Base-by-base conservation (phyloP, 2,888 invertebrate genomes). In the Scaeva pyrastri region DNA sequence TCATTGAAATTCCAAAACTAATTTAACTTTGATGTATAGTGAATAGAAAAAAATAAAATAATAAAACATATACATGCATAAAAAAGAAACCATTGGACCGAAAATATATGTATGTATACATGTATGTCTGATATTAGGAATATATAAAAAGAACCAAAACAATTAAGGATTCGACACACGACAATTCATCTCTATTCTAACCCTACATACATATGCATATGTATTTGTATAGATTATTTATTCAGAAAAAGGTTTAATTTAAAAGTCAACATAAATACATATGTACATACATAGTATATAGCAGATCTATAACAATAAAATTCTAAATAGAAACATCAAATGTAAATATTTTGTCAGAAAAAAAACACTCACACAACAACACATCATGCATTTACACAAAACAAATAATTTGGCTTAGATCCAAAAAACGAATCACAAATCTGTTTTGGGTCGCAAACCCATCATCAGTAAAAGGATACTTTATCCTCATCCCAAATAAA, bases 1-100 rank as follows among this genome's bases (percentile, higher is more conserved):
- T 68, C 80, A 77, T 85, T 77, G 76, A 82, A 86, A 77, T 82
- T 82, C 77, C 71, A 77, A 86, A 86, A 86, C 86, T 86, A 86
- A 86, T 86, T 86, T 77, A 77, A 82, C 86, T 86, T 86, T 78
- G 77, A 82, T 81, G 64, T 73, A n/a, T 21, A 31, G 39, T 45
- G 66, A 73, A 62, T 23, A 1, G 21, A 16, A 45, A 45, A 70
- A 39, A 41, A 74, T 19, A 71, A 75, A 43, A 74, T 31, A 58
- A 31, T 31, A 31, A 31, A 5, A 31, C 6, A 58, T 2, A 39
- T 1, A 31, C n/a, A n/a, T n/a, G n/a, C n/a, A n/a, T n/a, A n/a
- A n/a, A n/a, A n/a, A n/a, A n/a, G n/a, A n/a, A n/a, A n/a, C n/a
- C n/a, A n/a, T n/a, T n/a, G n/a, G n/a, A n/a, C n/a, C n/a, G n/a